Percentiles rank a stretch among this genome's conserved stretches.
These are phyloP conservation scores for Podarcis lilfordi DNA, from an alignment of 2,797 vertebrate genomes.

Conservation along the genomic window DNA sequence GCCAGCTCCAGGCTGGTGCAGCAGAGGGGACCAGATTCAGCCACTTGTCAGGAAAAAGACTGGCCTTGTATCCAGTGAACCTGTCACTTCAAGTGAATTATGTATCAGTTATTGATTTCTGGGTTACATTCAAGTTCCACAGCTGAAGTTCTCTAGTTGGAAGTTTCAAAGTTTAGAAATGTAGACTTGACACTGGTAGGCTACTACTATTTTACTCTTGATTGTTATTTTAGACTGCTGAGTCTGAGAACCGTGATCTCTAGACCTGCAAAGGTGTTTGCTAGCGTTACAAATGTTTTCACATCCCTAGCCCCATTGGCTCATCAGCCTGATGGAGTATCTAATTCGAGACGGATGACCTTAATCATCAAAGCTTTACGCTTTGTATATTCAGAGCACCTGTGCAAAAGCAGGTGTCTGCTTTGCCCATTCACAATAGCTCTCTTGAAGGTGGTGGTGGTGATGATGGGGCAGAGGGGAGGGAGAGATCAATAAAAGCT, in stretches of 20 bases:
- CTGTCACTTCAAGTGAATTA: background rate
- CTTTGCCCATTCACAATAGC: accelerated
- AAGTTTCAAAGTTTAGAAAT: background rate
- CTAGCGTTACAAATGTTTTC: background rate
- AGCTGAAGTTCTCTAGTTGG: background rate
- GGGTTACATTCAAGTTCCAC: background rate
- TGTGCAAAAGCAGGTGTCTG: background rate
- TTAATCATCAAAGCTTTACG: background rate
- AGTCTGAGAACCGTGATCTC: background rate
- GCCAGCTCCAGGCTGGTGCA: too few relatives aligned
- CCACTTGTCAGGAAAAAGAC: too few relatives aligned
- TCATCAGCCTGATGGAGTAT: accelerated
- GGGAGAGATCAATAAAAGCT: background rate
- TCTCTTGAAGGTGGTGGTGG: background rate
- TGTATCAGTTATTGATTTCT: background rate
- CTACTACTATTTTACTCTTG: background rate
- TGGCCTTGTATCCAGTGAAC: too few relatives aligned
- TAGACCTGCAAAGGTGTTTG: too few relatives aligned
- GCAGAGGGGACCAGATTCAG: too few relatives aligned
- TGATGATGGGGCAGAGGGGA: background rate
- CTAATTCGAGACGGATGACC: background rate
- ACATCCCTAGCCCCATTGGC: background rate
- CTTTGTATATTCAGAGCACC: background rate
- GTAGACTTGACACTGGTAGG: too few relatives aligned
- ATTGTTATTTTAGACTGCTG: background rate